Evolutionary conservation across 2,797 vertebrate species (phyloP).

Genomic region (Halcyon smyrnensis): DNA sequence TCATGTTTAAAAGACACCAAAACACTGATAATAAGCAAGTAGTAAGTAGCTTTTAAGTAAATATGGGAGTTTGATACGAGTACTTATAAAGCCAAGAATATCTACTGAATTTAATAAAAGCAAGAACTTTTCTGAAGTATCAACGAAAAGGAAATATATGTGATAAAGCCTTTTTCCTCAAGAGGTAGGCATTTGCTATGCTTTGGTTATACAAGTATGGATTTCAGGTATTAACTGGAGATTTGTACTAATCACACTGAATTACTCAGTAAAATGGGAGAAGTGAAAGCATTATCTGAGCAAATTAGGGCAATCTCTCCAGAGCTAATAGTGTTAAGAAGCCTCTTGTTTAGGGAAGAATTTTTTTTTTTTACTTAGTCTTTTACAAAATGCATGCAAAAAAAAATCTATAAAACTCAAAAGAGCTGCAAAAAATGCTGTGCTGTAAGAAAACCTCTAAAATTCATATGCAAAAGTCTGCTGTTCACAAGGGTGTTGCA

Average conservation of each 20-base stretch:
- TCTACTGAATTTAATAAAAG: background rate
- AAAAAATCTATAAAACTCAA: background rate
- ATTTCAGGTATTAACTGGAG: constrained; percentile 40
- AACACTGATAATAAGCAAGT: background rate
- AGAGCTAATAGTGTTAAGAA: background rate
- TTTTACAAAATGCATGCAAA: background rate
- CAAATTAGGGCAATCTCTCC: constrained; percentile 4
- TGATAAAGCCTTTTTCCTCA: background rate
- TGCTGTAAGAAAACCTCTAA: background rate
- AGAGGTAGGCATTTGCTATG: background rate
- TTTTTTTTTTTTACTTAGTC: background rate
- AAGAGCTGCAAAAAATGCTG: background rate
- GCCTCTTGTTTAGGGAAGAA: background rate
- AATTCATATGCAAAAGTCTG: background rate
- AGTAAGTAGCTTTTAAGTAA: background rate
- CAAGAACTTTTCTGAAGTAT: background rate
- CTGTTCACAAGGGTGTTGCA: background rate
- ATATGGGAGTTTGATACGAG: background rate
- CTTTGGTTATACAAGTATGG: background rate
- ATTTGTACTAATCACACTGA: constrained; percentile 22
- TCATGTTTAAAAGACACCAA: background rate
- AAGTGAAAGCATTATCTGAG: constrained; percentile 15
- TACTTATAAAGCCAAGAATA: background rate
- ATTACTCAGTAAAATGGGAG: background rate
- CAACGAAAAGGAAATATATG: background rate